phyloP scores from a whole-genome alignment of 2,888 invertebrate genomes.

The Sceliomorpha sp. region DNA sequence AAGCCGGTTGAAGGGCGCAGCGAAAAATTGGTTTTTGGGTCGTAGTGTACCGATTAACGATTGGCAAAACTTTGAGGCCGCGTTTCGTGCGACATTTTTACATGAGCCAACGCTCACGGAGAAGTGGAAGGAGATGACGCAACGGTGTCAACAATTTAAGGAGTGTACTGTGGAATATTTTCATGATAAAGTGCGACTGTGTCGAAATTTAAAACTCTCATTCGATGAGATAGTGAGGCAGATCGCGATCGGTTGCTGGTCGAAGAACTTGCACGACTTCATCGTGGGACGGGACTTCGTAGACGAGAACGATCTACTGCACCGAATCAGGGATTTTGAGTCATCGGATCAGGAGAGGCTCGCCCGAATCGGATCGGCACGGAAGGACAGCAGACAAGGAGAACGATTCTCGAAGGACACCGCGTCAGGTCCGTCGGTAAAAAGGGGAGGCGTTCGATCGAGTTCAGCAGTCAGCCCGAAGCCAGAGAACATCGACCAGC shows the following conservation, averaged over 20 bases:
- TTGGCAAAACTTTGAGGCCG: too few relatives aligned
- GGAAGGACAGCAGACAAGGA: too few relatives aligned
- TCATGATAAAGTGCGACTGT: constrained; percentile 29
- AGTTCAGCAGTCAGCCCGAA: too few relatives aligned
- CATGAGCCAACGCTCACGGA: constrained; percentile 21
- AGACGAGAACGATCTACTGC: constrained; percentile 1
- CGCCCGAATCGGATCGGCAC: not conserved
- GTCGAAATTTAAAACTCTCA: constrained; percentile 7
- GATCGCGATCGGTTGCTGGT: too few relatives aligned
- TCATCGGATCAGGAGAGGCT: not conserved
- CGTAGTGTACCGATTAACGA: constrained; percentile 8
- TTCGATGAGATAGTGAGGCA: constrained; percentile 13
- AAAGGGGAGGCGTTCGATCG: too few relatives aligned
- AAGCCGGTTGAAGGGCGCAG: constrained; percentile 2
- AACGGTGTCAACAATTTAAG: constrained; percentile 6
- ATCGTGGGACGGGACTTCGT: constrained; percentile 7
- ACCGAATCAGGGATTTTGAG: not conserved
- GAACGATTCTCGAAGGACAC: too few relatives aligned
- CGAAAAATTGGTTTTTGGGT: constrained; percentile 23
- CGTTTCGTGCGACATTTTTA: too few relatives aligned
- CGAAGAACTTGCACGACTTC: constrained; percentile 4
- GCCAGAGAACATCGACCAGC: too few relatives aligned
- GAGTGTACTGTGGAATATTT: constrained; percentile 25
- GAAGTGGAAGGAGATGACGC: constrained; percentile 32
- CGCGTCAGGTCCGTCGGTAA: too few relatives aligned